These are phyloP conservation scores for Luscinia luscinia DNA, from an alignment of 2,797 vertebrate genomes.

Conservation along the genomic window DNA sequence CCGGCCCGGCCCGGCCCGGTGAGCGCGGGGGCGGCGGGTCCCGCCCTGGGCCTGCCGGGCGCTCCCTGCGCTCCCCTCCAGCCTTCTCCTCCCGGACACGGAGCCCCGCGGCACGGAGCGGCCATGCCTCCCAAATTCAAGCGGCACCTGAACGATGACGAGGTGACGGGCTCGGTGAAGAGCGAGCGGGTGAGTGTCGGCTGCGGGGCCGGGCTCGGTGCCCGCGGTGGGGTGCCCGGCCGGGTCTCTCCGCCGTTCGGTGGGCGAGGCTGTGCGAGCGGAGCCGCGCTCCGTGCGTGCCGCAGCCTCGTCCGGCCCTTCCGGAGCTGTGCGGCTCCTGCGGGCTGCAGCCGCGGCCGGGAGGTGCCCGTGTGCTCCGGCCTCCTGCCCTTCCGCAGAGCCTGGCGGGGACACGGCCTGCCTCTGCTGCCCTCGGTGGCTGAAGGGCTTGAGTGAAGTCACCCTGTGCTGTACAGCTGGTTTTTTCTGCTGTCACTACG, in stretches of 20 bases:
- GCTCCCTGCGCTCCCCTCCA: not conserved
- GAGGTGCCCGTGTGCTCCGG: rapidly evolving
- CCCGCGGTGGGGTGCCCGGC: not conserved
- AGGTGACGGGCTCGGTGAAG: constrained; percentile 95
- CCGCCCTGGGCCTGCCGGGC: too few species aligned
- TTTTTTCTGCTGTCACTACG: not conserved
- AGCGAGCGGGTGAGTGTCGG: constrained; percentile 91
- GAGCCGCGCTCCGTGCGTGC: rapidly evolving
- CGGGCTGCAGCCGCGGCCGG: rapidly evolving
- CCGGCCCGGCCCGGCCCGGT: not conserved
- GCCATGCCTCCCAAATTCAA: constrained; percentile 98
- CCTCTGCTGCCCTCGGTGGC: not conserved
- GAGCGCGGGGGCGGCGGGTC: not conserved
- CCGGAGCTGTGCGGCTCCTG: not conserved
- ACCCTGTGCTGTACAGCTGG: not conserved
- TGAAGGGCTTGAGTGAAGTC: not conserved
- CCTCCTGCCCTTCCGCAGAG: not conserved
- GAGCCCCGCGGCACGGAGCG: not conserved
- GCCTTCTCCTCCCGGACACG: not conserved
- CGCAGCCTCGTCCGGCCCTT: rapidly evolving
- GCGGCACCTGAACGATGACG: constrained; percentile 95
- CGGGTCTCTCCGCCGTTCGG: rapidly evolving
- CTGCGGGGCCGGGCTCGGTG: not conserved
- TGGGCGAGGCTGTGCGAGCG: rapidly evolving
- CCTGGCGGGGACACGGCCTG: not conserved